Conservation (phyloP, 2,888 invertebrate species). For the Catocala nupta region DNA sequence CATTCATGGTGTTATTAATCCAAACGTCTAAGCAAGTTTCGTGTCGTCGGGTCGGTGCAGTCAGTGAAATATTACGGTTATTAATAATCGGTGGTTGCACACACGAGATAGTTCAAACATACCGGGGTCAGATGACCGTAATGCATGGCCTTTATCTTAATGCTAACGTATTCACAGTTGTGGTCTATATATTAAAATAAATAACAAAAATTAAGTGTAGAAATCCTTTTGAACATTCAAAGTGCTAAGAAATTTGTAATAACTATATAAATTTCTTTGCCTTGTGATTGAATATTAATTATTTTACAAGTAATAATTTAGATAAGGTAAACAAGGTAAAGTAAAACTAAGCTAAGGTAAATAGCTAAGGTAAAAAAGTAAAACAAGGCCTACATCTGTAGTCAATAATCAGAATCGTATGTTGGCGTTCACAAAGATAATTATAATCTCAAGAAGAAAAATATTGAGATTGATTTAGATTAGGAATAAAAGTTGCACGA, state of each 20-base stretch:
- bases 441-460: neutral
- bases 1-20: slow-evolving; percentile 70
- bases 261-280: too few relatives aligned
- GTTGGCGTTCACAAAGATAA: too few relatives aligned
- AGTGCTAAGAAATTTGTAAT: too few relatives aligned
- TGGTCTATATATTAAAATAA: slow-evolving; percentile 14
- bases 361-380: too few relatives aligned
- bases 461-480: slow-evolving; percentile 26
- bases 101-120: slow-evolving; percentile 71
- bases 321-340: too few relatives aligned
- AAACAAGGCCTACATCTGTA: too few relatives aligned
- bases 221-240: too few relatives aligned
- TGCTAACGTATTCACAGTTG: slow-evolving; percentile 41
- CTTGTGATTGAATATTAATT: too few relatives aligned
- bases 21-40: slow-evolving; percentile 72
- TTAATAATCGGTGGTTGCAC: slow-evolving; percentile 82
- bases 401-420: too few relatives aligned
- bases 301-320: too few relatives aligned
- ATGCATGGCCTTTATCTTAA: slow-evolving; percentile 63
- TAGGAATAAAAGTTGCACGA: slow-evolving; percentile 55
- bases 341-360: too few relatives aligned
- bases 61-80: slow-evolving; percentile 79
- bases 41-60: slow-evolving; percentile 72
- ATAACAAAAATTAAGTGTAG: neutral
- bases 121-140: slow-evolving; percentile 71